Base-by-base conservation (phyloP, 2,797 vertebrate species). In the Nyctalus aviator region DNA sequence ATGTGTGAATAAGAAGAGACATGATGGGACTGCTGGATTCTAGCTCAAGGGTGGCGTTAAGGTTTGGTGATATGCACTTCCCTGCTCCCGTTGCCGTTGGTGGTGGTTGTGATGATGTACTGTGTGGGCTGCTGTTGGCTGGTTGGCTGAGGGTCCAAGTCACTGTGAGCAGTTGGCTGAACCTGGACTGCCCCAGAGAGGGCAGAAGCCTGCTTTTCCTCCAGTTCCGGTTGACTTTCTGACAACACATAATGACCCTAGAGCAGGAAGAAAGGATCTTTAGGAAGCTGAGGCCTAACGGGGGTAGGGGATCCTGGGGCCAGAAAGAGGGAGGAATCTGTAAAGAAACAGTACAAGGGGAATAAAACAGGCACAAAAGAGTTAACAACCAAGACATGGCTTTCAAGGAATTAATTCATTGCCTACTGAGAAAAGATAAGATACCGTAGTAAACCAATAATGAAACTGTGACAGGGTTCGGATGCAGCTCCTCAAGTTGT, bases 171-270 rank as follows among this genome's bases (percentile, higher is more conserved):
- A 41, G 98, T 96, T 5, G 97, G 97, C 97, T 99, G 98, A 0
- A 98, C 98, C 97, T 98, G 99, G 1, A 98, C 97, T 46, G 97
- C 97, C 0, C 96, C 86, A 12, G 98, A 90, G 53, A 98, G 98
- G 0, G 97, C 94, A 4, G 98, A 83, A 32, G 94, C 97, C 27
- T 98, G 98, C 96, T 99, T 99, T 68, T 98, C 96, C 57, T 99
- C 99, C 98, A 99, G 95, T 57, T 99, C 99, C 0, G 98, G 92
- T 94, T 99, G 99, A 78, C 99, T 99, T 95, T 99, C 99, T 0
- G 99, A 99, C 96, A 99, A 99, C 35, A 99, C 99, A 6, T 99
- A 99, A 97, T 99, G 99, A 14, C 99, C 99, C 99, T 99, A 25
- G 11, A 78, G 64, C 32, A 79, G n/a, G 23, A 93, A 86, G 71